phyloP scores from a whole-genome alignment of 2,113 vertebrate genomes.

The Phrynocephalus versicolor region DNA sequence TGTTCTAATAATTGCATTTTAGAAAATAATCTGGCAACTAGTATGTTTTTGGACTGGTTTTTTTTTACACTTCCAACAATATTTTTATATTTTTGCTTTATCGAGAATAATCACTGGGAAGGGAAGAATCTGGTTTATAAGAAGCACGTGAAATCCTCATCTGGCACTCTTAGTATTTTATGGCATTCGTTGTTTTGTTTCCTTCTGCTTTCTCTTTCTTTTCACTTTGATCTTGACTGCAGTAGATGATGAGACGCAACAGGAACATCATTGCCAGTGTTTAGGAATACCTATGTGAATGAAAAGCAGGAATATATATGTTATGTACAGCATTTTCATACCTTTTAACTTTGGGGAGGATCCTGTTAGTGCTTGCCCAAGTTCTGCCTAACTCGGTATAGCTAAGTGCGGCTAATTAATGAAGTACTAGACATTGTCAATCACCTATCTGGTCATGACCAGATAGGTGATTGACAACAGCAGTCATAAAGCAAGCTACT shows the following conservation, averaged over 20 bases:
- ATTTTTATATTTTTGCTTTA: constrained; percentile 37
- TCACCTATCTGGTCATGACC: no score
- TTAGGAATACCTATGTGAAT: constrained; percentile 53
- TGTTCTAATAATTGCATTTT: not conserved
- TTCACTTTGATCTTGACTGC: constrained; percentile 61
- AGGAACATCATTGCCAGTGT: constrained; percentile 60
- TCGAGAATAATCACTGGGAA: not conserved
- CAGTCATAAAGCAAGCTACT: no score
- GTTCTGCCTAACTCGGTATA: no score
- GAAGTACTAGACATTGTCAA: no score
- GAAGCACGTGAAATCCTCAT: constrained; percentile 14
- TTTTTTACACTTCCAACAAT: not conserved
- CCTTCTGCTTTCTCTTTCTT: constrained; percentile 56
- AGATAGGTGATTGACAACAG: no score
- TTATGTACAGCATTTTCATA: not conserved
- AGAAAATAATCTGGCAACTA: not conserved
- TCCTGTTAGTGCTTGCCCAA: no score
- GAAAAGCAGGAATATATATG: constrained; percentile 8
- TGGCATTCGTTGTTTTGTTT: constrained; percentile 10
- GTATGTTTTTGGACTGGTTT: not conserved
- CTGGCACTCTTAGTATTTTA: not conserved
- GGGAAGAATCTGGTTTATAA: constrained; percentile 3
- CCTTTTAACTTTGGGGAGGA: not conserved
- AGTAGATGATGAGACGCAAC: constrained; percentile 61
- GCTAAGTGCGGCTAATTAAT: no score